Evolutionary conservation across 2,113 vertebrate genomes (phyloP).

Genomic region (Meles meles): DNA sequence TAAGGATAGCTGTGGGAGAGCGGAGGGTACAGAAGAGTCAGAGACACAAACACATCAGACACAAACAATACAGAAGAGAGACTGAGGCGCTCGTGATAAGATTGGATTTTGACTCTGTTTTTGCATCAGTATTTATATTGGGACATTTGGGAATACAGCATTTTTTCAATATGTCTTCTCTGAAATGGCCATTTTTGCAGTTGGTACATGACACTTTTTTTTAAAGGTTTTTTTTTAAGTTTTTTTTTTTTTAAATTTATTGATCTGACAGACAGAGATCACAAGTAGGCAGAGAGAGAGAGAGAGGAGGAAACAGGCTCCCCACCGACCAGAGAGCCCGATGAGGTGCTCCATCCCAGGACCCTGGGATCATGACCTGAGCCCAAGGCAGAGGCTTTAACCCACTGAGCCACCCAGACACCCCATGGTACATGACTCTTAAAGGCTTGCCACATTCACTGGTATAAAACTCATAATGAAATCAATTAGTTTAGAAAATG

Average conservation of each 20-base stretch:
- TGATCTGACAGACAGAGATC: too few species aligned
- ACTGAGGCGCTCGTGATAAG: not conserved
- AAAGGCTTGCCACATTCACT: not conserved
- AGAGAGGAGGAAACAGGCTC: too few species aligned
- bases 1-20: not conserved
- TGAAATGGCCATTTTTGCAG: not conserved
- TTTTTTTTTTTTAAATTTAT: too few species aligned
- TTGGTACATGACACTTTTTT: not conserved
- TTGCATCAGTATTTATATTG: not conserved
- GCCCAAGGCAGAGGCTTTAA: too few species aligned
- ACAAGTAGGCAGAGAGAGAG: too few species aligned
- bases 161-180: not conserved
- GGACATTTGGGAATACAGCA: not conserved
- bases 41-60: not conserved
- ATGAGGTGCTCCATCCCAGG: too few species aligned
- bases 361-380: too few species aligned
- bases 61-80: not conserved
- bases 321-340: too few species aligned
- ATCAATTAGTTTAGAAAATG: not conserved
- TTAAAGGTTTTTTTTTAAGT: too few species aligned
- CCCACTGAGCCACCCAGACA: too few species aligned
- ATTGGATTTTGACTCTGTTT: not conserved
- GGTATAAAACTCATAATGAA: not conserved
- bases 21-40: not conserved
- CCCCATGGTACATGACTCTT: not conserved